Evolutionary conservation across 2,113 vertebrate species (phyloP).

Genomic region (Platichthys flesus): DNA sequence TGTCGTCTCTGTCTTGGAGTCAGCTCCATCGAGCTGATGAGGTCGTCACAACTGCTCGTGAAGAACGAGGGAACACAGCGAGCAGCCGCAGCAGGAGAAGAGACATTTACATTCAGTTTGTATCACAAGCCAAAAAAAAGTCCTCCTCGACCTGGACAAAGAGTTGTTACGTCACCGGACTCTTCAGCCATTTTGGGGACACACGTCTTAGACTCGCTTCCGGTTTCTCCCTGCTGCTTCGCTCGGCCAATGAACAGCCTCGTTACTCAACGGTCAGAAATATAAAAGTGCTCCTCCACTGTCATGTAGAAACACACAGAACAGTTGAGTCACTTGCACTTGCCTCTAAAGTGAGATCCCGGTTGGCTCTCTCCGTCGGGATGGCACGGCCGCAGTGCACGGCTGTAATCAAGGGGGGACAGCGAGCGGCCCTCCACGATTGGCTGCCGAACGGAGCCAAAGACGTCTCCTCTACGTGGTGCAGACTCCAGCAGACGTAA

Average conservation of each 20-base stretch:
- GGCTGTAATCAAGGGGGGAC: constrained; percentile 68
- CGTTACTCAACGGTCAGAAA: constrained; percentile 20
- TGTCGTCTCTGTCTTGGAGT: constrained; percentile 77
- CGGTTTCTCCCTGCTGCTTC: background rate
- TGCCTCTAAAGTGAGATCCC: constrained; percentile 44
- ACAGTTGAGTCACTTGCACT: constrained; percentile 43
- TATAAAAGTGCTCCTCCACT: constrained; percentile 29
- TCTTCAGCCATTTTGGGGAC: constrained; percentile 29
- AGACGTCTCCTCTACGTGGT: constrained; percentile 58
- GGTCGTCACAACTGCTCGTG: constrained; percentile 79
- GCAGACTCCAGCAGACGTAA: constrained; percentile 70
- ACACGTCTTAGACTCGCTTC: constrained; percentile 5
- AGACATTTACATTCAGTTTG: constrained; percentile 70
- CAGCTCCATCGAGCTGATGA: constrained; percentile 80
- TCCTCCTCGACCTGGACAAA: constrained; percentile 55
- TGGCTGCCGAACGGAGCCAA: constrained; percentile 65
- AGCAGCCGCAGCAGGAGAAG: background rate
- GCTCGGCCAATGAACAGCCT: too few relatives aligned
- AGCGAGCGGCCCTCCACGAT: constrained; percentile 54
- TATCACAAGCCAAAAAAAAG: constrained; percentile 69
- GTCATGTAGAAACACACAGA: constrained; percentile 34
- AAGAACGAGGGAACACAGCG: constrained; percentile 65
- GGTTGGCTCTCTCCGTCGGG: constrained; percentile 33
- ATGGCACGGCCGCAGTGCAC: constrained; percentile 49
- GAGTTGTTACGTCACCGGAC: constrained; percentile 23